Evolutionary conservation across 2,888 invertebrate species (phyloP).

Genomic region (Ophion ventricosus): DNA sequence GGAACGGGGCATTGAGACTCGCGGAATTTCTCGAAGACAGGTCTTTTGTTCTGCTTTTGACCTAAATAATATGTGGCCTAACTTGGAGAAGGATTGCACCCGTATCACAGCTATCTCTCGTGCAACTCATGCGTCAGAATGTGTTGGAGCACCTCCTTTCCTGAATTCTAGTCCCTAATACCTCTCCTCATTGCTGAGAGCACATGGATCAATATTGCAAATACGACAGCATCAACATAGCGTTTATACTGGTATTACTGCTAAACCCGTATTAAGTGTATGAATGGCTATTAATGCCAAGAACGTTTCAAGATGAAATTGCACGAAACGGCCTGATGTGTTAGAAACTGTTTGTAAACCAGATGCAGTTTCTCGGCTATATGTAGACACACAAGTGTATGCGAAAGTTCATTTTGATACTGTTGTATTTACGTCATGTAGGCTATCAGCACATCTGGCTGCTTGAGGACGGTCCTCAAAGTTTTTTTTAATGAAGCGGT

Average conservation of each 20-base stretch:
- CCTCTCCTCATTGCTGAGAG: too few relatives aligned
- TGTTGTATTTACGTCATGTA: too few relatives aligned
- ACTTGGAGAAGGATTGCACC: not conserved
- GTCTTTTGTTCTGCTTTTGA: not conserved
- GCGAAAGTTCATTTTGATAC: not conserved
- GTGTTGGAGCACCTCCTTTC: too few relatives aligned
- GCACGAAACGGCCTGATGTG: slow-evolving; percentile 31
- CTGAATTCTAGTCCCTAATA: not conserved
- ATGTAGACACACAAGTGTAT: not conserved
- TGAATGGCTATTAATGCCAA: not conserved
- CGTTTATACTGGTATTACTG: not conserved
- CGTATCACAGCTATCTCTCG: too few relatives aligned
- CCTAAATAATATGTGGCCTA: not conserved
- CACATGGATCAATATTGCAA: not conserved
- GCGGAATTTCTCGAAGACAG: too few relatives aligned
- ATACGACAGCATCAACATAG: not conserved
- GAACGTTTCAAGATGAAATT: slow-evolving; percentile 29
- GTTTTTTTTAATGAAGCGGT: too few relatives aligned
- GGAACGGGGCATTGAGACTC: too few relatives aligned
- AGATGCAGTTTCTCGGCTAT: slow-evolving; percentile 14
- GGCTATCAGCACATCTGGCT: too few relatives aligned
- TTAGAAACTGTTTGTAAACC: slow-evolving; percentile 37
- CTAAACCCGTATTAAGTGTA: slow-evolving; percentile 1
- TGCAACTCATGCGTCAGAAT: too few relatives aligned
- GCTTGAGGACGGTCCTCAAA: too few relatives aligned